Percentiles rank a stretch among this genome's conserved stretches.
phyloP scores from a whole-genome alignment of 2,797 vertebrate species.

The Chiloscyllium punctatum region DNA sequence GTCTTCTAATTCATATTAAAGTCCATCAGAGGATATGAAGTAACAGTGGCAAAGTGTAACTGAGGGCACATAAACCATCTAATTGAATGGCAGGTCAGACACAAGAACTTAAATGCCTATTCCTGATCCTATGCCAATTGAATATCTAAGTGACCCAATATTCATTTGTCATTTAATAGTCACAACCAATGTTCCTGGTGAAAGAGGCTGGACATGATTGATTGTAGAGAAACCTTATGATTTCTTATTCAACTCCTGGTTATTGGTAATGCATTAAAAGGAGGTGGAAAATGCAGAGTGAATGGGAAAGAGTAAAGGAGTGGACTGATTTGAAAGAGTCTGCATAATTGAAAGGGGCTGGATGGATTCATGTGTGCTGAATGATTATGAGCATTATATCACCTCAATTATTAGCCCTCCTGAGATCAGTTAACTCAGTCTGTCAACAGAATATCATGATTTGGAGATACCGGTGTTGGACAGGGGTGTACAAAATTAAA shows the following conservation, averaged over 20 bases:
- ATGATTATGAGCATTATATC: not conserved
- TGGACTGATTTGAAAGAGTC: not conserved
- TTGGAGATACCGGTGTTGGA: no score
- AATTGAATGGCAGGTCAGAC: not conserved
- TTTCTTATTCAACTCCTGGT: not conserved
- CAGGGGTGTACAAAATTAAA: no score
- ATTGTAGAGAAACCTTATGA: not conserved
- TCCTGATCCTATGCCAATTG: not conserved
- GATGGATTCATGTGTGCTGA: not conserved
- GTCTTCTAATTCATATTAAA: not conserved
- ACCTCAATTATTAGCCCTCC: not conserved
- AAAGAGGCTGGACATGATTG: not conserved
- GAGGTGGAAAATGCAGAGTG: not conserved
- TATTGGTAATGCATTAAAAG: not conserved
- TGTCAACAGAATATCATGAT: not conserved
- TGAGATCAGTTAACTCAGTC: not conserved
- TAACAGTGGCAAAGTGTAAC: not conserved
- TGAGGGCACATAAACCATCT: not conserved
- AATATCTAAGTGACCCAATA: not conserved
- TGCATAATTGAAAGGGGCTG: not conserved
- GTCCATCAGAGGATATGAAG: not conserved
- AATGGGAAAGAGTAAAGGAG: not conserved
- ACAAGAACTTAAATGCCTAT: not conserved
- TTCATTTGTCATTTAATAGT: not conserved
- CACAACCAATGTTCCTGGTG: not conserved